These are phyloP conservation scores for Paralvinella palmiformis DNA, from an alignment of 1,140 invertebrate genomes.

Conservation along the genomic window DNA sequence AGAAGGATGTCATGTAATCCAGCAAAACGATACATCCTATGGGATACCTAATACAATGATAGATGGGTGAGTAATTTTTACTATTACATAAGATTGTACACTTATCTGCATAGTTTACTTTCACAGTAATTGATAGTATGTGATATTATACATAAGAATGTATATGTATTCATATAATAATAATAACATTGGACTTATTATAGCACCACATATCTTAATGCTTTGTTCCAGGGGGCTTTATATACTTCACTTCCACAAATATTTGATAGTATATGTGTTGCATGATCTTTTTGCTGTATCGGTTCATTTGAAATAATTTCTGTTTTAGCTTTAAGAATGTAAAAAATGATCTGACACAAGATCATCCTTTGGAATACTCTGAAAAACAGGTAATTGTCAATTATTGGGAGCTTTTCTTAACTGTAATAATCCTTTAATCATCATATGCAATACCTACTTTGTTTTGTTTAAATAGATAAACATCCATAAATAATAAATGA, in stretches of 20 bases:
- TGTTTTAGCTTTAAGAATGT: slow-evolving; percentile 14
- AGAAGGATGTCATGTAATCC: slow-evolving; percentile 50
- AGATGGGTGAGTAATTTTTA: slow-evolving; percentile 28
- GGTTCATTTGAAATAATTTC: too few relatives aligned
- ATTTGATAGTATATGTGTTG: too few relatives aligned
- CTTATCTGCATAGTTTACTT: background rate
- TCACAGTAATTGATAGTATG: background rate
- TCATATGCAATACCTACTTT: background rate
- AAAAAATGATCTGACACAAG: slow-evolving; percentile 3
- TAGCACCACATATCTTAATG: slow-evolving; percentile 20
- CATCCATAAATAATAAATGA: too few relatives aligned
- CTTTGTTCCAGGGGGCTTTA: slow-evolving; percentile 26
- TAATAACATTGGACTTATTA: background rate
- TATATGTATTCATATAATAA: background rate
- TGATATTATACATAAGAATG: background rate
- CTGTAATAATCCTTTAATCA: background rate
- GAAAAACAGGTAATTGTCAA: slow-evolving; percentile 26
- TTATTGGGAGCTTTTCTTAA: background rate
- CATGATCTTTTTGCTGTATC: too few relatives aligned
- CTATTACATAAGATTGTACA: background rate
- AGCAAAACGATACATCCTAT: slow-evolving; percentile 56
- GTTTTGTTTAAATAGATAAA: too few relatives aligned
- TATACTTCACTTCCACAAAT: too few relatives aligned
- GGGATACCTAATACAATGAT: slow-evolving; percentile 41
- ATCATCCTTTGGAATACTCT: slow-evolving; percentile 13